A percentile compares a stretch with the other conserved stretches of the same genome.
Conservation (phyloP, 2,888 invertebrate species). For the Amiota mariae region DNA sequence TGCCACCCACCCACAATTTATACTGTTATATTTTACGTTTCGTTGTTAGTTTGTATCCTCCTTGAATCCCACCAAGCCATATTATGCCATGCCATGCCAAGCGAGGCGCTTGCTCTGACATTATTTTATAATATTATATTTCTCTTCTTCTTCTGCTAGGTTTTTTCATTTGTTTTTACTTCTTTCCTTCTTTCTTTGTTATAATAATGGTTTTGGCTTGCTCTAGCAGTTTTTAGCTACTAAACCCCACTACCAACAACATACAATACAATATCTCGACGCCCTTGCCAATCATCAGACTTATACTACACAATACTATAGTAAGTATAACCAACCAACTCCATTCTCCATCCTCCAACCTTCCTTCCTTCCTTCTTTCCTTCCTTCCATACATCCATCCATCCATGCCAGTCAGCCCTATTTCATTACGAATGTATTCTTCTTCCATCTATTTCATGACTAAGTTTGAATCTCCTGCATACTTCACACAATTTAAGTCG, state of each 20-base stretch:
- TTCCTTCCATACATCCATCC: not conserved
- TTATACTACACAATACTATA: not conserved
- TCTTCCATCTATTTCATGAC: not conserved
- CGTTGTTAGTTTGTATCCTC: not conserved
- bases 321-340: not conserved
- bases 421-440: conserved; percentile 2
- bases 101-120: not conserved
- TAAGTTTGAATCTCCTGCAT: conserved; percentile 11
- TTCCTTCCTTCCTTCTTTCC: no score
- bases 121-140: conserved; percentile 27
- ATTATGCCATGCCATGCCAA: not conserved
- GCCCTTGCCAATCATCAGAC: conserved; percentile 39
- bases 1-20: not conserved
- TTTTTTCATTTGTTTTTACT: conserved; percentile 26
- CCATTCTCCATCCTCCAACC: not conserved
- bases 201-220: conserved; percentile 64
- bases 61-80: not conserved
- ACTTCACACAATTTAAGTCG: conserved; percentile 5
- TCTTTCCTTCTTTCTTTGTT: conserved; percentile 54
- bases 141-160: not conserved
- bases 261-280: conserved; percentile 31
- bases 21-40: conserved; percentile 25
- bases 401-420: conserved; percentile 2
- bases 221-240: conserved; percentile 17
- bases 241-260: conserved; percentile 40